Base-by-base conservation (phyloP, 1,140 invertebrate genomes). In the Drosophila eugracilis region DNA sequence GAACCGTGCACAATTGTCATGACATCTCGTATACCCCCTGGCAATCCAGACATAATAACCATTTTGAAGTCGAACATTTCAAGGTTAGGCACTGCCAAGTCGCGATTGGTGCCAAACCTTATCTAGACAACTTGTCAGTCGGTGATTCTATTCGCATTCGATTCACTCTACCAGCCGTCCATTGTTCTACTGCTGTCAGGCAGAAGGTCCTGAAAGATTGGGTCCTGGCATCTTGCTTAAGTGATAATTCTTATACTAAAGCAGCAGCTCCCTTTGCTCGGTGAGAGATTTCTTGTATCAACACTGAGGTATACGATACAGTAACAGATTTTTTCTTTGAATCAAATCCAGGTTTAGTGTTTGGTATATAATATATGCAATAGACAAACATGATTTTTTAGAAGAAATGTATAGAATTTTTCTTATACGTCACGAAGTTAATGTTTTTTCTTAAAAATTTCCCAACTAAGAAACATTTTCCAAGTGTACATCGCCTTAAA, bases 181-280 rank as follows among this genome's bases (percentile, higher is more conserved):
- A 63, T 73, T 74, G 71, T 72, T 72, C 45, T 47, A 17, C 7
- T 17, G 36, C 36, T 4, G 15, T 17, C 36, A 39, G 36, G 15
- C 36, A 9, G 14, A 39, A 65, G 4, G 26, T 17, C 62, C 62
- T 48, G 55, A 32, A 5, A 15, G 45, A 34, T 42, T 53, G 65
- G 47, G 45, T 66, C 45, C 45, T 67, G 37, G 45, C 28, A 53
- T 32, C 58, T 42, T 50, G 54, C 47, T 59, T 45, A 67, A 63
- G 77, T 81, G 78, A 77, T 81, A 81, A 77, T 81, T 57, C 78
- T 83, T 83, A 58, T 83, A 74, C 83, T 83, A 74, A 81, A 81
- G 78, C 47, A 44, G 39, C 19, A 50, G 26, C 44, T 52, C 48
- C 48, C 22, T 48, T 48, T 58, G 22, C 12, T 59, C 45, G 5